Percentiles rank a stretch among this genome's conserved stretches.
These are phyloP conservation scores for Cantharis rufa DNA, from an alignment of 2,888 invertebrate species.

Conservation along the genomic window DNA sequence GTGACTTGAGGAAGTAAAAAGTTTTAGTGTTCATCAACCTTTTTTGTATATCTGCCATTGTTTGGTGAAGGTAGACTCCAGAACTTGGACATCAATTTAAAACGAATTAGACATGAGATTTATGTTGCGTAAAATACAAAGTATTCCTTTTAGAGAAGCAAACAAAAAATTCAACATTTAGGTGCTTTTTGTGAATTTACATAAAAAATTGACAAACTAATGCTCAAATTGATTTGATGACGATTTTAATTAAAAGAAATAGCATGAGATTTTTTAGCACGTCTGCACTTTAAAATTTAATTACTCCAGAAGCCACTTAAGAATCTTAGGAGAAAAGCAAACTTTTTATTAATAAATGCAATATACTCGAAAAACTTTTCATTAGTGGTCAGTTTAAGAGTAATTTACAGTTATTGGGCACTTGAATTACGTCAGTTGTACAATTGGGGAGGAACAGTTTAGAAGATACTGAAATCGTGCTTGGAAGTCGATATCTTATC, in stretches of 20 bases:
- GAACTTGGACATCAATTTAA: constrained; percentile 22
- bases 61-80: constrained; percentile 15
- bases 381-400: constrained; percentile 24
- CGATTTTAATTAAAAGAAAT: neutral
- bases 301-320: neutral
- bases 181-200: neutral
- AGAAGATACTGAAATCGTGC: constrained; percentile 9
- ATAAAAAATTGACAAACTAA: neutral
- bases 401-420: constrained; percentile 31
- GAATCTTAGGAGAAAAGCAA: neutral
- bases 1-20: neutral
- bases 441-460: constrained; percentile 16
- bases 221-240: neutral
- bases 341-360: constrained; percentile 10
- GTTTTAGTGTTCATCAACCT: constrained; percentile 10
- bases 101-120: constrained; percentile 22
- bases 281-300: neutral
- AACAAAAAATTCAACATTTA: constrained; percentile 12
- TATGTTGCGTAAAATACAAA: constrained; percentile 20
- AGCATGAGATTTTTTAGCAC: neutral
- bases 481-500: constrained; percentile 23
- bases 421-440: constrained; percentile 27
- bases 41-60: constrained; percentile 22
- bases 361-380: constrained; percentile 23
- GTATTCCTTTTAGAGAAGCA: constrained; percentile 6